phyloP scores from a whole-genome alignment of 2,797 vertebrate species.

The Parauchenoglanis punctatus region DNA sequence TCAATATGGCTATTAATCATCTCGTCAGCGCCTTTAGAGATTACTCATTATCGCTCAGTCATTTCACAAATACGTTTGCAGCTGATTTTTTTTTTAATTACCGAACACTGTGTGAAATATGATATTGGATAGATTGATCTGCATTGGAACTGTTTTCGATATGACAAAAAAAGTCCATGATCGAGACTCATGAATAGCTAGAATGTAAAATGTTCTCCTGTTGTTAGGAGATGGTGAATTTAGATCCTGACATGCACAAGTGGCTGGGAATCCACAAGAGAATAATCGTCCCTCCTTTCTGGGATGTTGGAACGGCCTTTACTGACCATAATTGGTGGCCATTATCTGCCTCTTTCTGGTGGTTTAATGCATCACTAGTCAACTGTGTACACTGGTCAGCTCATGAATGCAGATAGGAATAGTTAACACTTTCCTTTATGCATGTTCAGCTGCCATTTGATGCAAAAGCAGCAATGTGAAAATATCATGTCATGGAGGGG shows the following conservation, averaged over 20 bases:
- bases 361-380: slow-evolving; percentile 1
- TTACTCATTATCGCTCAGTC: neutral
- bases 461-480: neutral
- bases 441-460: neutral
- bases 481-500: neutral
- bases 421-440: slow-evolving; percentile 15
- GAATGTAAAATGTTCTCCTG: neutral
- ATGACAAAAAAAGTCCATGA: neutral
- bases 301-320: neutral
- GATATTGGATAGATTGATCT: neutral
- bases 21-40: neutral
- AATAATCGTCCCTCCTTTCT: neutral
- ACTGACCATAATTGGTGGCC: neutral
- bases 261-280: neutral
- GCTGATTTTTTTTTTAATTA: neutral
- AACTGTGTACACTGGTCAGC: neutral
- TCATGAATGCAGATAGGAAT: neutral
- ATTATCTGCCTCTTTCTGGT: neutral
- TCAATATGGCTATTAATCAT: slow-evolving; percentile 8
- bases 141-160: neutral
- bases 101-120: slow-evolving; percentile 1
- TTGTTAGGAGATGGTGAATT: neutral
- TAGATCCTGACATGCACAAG: neutral
- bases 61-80: slow-evolving; percentile 8
- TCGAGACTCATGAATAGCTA: neutral